These are phyloP conservation scores for Calameuta filiformis DNA, from an alignment of 2,888 invertebrate species.

Conservation along the genomic window DNA sequence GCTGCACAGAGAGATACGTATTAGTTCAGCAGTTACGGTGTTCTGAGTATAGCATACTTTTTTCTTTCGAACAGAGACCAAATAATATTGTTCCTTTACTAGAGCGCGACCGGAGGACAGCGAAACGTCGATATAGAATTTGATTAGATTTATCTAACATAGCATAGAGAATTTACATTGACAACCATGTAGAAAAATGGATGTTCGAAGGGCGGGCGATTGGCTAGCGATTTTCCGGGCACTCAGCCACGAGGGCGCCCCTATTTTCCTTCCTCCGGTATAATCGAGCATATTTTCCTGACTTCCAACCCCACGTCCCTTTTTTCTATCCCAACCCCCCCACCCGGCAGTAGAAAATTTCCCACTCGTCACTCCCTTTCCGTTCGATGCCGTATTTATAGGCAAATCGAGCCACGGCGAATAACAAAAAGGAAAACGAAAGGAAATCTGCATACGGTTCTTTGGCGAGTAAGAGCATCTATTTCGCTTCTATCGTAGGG, in stretches of 20 bases:
- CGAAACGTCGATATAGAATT: neutral
- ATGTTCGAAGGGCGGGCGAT: slow-evolving; percentile 12
- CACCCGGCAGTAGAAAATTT: neutral
- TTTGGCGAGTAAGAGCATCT: slow-evolving; percentile 4
- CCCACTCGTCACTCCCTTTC: slow-evolving; percentile 28
- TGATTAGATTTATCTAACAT: neutral
- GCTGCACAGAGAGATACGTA: neutral
- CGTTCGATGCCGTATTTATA: slow-evolving; percentile 35
- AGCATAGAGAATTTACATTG: neutral
- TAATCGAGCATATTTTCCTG: neutral
- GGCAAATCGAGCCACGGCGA: slow-evolving; percentile 30
- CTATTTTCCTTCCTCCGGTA: neutral
- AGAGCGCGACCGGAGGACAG: neutral
- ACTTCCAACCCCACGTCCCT: neutral
- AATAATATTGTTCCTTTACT: neutral
- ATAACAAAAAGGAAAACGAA: slow-evolving; percentile 15
- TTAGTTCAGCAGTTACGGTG: neutral
- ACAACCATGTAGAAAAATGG: neutral
- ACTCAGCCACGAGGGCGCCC: slow-evolving; percentile 15
- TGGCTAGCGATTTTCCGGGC: slow-evolving; percentile 22
- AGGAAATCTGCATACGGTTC: slow-evolving; percentile 19
- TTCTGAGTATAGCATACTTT: neutral
- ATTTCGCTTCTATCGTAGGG: slow-evolving; percentile 11
- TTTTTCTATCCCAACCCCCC: neutral
- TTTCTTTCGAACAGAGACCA: neutral